Evolutionary conservation across 1,140 invertebrate genomes (phyloP).

Genomic region (Aporrectodea caliginosa): DNA sequence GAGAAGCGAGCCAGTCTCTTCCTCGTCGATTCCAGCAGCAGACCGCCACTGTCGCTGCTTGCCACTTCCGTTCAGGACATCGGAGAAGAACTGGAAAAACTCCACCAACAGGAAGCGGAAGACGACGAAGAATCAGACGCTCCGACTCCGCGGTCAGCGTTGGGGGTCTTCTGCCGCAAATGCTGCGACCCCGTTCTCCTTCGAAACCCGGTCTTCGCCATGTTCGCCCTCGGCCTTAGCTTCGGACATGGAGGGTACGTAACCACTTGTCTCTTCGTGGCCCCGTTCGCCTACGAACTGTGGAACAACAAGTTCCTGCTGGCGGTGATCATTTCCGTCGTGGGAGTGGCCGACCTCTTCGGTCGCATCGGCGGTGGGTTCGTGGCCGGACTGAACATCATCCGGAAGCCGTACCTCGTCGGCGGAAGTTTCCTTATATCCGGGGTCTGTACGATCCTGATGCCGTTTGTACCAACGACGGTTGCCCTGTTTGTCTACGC

Average conservation of each 20-base stretch:
- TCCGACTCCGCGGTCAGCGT: not conserved
- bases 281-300: not conserved
- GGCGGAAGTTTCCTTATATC: not conserved
- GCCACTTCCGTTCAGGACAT: not conserved
- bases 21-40: not conserved
- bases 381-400: not conserved
- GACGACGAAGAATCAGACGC: not conserved
- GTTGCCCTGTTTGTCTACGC: not conserved
- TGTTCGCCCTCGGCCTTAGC: constrained; percentile 7
- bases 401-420: constrained; percentile 3
- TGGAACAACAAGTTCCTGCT: not conserved
- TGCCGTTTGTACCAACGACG: not conserved
- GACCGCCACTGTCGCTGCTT: not conserved
- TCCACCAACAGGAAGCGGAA: not conserved
- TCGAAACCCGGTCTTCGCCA: not conserved
- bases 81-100: not conserved
- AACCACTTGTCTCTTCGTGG: not conserved
- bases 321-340: not conserved
- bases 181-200: not conserved
- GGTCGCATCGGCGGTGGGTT: not conserved
- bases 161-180: not conserved
- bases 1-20: not conserved
- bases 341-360: not conserved
- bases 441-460: not conserved
- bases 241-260: not conserved